Evolutionary conservation across 2,888 invertebrate species (phyloP), one percentile per base, ranked within the genome.

Genomic region (Eulithis testata): DNA sequence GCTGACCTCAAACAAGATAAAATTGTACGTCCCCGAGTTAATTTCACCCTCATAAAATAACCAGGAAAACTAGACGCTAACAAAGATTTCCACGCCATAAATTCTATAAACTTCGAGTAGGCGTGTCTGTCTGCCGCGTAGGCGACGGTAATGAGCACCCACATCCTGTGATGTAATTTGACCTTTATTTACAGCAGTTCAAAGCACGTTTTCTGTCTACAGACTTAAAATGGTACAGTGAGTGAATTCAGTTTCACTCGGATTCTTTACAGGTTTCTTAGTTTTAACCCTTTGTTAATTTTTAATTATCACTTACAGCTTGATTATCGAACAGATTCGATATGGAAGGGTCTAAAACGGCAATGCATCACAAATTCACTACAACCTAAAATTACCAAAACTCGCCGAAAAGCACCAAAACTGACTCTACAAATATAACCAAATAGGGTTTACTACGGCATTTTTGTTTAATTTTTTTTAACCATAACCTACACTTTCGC

Each of bases 111-210:
- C 56, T 65, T 66, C 61, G 66, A 75, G 73, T 75, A 76, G 88
- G 88, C 86, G 87, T 83, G 84, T 76, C 72, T 69, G 79, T 82
- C 83, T 84, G 78, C 72, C 76, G 76, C 66, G 77, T 76, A 78
- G 76, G 65, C 63, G 60, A 55, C 76, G 73, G 74, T 86, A 87
- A 88, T 86, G 84, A 84, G 78, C 75, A 76, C 72, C 72, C 71
- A 75, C 70, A 62, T 66, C 62, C 21, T 56, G 55, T 66, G 54
- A 65, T 54, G 70, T 57, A 79, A 80, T 69, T 76, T 73, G 75
- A 79, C 65, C 81, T 76, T 81, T 87, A 86, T 83, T 77, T 74
- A 68, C 65, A 62, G 64, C 52, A 43, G 1, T 11, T 66, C 69
- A 79, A 72, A 69, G 77, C 57, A 63, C 52, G 68, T 59, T 75